Evolutionary conservation across 2,113 vertebrate species (phyloP), one percentile per base, ranked within the genome.

Genomic region (Ceyx cyanopectus): DNA sequence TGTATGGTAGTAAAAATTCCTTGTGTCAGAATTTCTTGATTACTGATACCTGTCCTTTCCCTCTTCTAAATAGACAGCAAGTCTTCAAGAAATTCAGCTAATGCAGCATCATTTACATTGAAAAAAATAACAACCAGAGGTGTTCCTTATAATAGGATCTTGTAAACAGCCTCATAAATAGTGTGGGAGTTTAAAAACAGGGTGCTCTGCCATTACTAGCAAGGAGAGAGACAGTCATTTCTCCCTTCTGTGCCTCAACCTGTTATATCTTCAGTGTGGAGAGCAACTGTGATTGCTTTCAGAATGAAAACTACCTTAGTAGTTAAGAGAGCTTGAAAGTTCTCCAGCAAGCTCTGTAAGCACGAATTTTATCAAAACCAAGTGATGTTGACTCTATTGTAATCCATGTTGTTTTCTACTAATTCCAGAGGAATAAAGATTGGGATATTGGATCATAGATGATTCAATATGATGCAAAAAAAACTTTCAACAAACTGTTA

Each of bases 401-500:
- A 51, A 67, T 16, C 43, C 9, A 17, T 6, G 30, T 20, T 40
- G 68, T 83, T 83, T 76, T 20, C 50, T 45, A 10, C 9, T 43
- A 13, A 51, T 77, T 73, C 27, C 45, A 81, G 37, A 48, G 60
- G 41, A 60, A 73, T 51, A 57, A 69, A 40, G 20, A 16, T 20
- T 21, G 41, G 32, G 37, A 7, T 86, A 15, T 62, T 73, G 40
- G 26, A 20, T 24, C 12, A 20, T 2, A 27, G n/a, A 13, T 50
- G 13, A 30, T 65, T 61, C 37, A 45, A 6, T 27, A 19, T 1
- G 27, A 57, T 0, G 9, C 34, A 68, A 20, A 82, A 45, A 45
- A 83, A 76, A 3, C 23, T 30, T 40, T 21, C 0, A 2, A 32
- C 0, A 1, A 67, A 27, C 24, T 37, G 4, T 43, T 30, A 67